Evolutionary conservation across 2,113 vertebrate species (phyloP), one percentile per base, ranked within the genome.

Genomic region (Seriola aureovittata): DNA sequence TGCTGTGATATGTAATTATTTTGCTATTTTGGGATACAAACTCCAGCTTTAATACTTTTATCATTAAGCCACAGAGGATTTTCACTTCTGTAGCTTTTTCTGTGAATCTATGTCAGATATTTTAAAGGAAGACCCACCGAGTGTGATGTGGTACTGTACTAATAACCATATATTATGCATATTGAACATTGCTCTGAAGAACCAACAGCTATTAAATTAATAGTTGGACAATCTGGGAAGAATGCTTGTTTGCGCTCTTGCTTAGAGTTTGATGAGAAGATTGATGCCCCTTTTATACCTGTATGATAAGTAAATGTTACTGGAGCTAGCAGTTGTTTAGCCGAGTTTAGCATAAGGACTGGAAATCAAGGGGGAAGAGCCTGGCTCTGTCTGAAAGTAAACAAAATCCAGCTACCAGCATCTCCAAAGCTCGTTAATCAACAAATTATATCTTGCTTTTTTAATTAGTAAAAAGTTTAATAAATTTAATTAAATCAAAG

Each of bases 1-100:
- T 71, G 71, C 85, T 76, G 78, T 21, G 55, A 68, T 71, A 25
- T 64, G 59, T 84, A 70, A 82, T 67, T 74, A 83, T 71, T 84
- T 86, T 59, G 46, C 73, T 21, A 34, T 60, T 66, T 77, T 71
- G 23, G 29, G 72, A 52, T 54, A 32, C 17, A 78, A 52, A 69
- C 46, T 11, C 25, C 21, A 46, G 38, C 40, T 75, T 73, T 52
- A 76, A 48, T 70, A 55, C n/a, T 42, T 59, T 16, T 62, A 66
- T 75, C 23, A 59, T 66, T 72, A 67, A 76, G 67, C 29, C 13
- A 10, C 29, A 36, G 5, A 62, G 36, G 57, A 57, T 68, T 71
- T 64, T 71, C 40, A 34, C 36, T 29, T n/a, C 40, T 29, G 19
- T 25, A 36, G 67, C 38, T 71, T 77, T 72, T 64, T 9, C 71